phyloP scores from a whole-genome alignment of 2,797 vertebrate species.

The Delichon dasypus region DNA sequence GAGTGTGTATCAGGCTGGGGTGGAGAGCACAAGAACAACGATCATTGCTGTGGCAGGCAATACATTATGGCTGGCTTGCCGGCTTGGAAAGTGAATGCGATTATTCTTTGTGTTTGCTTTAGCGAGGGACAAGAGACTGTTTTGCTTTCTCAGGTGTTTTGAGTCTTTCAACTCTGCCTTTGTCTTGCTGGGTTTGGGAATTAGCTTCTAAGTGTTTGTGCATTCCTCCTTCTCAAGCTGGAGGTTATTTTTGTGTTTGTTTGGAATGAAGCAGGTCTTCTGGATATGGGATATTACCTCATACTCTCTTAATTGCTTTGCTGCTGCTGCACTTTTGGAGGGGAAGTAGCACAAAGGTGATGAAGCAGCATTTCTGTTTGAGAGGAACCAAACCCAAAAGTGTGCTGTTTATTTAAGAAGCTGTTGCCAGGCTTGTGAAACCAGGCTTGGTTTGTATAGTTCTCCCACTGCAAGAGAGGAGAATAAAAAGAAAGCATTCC shows the following conservation, averaged over 20 bases:
- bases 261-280: conserved; percentile 29
- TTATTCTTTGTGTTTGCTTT: conserved; percentile 26
- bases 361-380: conserved; percentile 27
- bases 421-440: background rate
- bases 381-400: background rate
- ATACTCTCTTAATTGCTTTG: conserved; percentile 11
- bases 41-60: conserved; percentile 39
- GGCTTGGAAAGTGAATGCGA: background rate
- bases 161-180: conserved; percentile 34
- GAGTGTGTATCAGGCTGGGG: background rate
- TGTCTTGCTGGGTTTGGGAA: conserved; percentile 35
- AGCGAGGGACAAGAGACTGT: background rate
- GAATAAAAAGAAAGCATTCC: background rate
- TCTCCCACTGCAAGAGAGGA: background rate
- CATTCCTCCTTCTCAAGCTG: conserved; percentile 34
- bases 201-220: conserved; percentile 50
- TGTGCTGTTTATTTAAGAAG: conserved; percentile 33
- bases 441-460: background rate
- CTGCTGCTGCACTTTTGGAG: conserved; percentile 45
- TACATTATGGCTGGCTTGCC: conserved; percentile 2
- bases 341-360: conserved; percentile 43
- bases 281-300: background rate
- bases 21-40: conserved; percentile 26
- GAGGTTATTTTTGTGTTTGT: conserved; percentile 51
- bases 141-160: conserved; percentile 66